Evolutionary conservation across 2,888 invertebrate species (phyloP).

Genomic region (Xestia xanthographa): DNA sequence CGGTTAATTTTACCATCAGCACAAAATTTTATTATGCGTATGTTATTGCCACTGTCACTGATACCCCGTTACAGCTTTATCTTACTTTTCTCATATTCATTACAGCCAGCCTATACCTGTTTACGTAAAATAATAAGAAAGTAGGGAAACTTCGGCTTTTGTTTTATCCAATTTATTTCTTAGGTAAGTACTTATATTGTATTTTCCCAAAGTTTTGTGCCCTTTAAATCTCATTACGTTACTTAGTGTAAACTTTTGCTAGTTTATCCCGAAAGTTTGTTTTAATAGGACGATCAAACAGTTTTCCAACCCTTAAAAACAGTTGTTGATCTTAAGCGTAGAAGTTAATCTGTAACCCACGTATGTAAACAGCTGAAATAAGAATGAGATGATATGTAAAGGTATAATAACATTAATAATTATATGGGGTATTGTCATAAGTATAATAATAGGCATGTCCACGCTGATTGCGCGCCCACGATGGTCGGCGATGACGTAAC

Average conservation of each 20-base stretch:
- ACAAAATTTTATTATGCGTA: conserved; percentile 31
- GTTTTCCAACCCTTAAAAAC: conserved; percentile 12
- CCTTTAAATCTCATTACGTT: conserved; percentile 45
- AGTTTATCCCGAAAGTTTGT: conserved; percentile 39
- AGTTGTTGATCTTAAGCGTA: neutral
- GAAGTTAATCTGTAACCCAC: neutral
- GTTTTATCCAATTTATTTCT: conserved; percentile 35
- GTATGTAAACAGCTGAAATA: conserved; percentile 5
- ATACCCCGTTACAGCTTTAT: conserved; percentile 29
- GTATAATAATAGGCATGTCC: conserved; percentile 41
- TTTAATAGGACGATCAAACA: conserved; percentile 23
- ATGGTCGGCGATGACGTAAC: conserved; percentile 40
- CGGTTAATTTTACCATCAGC: conserved; percentile 17
- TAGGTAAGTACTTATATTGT: conserved; percentile 28
- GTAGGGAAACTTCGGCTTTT: conserved; percentile 23
- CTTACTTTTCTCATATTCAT: conserved; percentile 23
- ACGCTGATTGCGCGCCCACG: conserved; percentile 49
- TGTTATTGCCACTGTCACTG: conserved; percentile 6
- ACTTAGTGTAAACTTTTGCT: conserved; percentile 33
- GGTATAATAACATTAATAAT: conserved; percentile 11
- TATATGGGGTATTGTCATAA: conserved; percentile 13
- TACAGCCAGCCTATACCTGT: neutral
- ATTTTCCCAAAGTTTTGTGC: conserved; percentile 44
- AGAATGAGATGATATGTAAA: conserved; percentile 9
- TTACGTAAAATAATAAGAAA: conserved; percentile 13